These are phyloP conservation scores for Automeris io DNA, from an alignment of 2,888 invertebrate genomes.

Conservation along the genomic window DNA sequence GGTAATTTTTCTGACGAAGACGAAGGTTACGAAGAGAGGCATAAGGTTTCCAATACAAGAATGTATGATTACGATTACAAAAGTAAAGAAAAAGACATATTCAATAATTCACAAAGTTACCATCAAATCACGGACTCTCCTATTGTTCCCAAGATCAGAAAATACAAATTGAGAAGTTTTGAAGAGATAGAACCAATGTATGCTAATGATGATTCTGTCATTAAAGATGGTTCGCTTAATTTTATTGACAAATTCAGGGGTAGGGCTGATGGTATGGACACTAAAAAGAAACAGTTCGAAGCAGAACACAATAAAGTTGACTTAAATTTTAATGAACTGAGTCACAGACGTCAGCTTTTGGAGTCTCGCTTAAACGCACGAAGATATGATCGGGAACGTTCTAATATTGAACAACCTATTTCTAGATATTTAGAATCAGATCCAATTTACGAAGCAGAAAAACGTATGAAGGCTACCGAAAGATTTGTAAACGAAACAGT, in stretches of 20 bases:
- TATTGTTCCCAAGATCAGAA: constrained; percentile 79
- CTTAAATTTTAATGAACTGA: constrained; percentile 78
- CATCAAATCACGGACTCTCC: constrained; percentile 77
- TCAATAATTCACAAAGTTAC: constrained; percentile 54
- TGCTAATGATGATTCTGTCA: constrained; percentile 53
- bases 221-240: constrained; percentile 41
- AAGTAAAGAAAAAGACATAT: constrained; percentile 64
- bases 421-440: constrained; percentile 69
- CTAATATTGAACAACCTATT: constrained; percentile 53
- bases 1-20: constrained; percentile 84
- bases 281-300: constrained; percentile 72
- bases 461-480: constrained; percentile 69
- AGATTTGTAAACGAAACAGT: constrained; percentile 77
- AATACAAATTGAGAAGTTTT: constrained; percentile 73
- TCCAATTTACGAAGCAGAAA: constrained; percentile 63
- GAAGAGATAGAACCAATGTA: constrained; percentile 71
- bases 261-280: constrained; percentile 81
- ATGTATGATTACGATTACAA: constrained; percentile 66
- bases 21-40: constrained; percentile 83
- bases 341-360: constrained; percentile 83
- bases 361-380: constrained; percentile 86
- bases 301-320: constrained; percentile 49
- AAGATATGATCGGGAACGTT: constrained; percentile 54
- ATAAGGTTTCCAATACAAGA: constrained; percentile 48
- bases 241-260: constrained; percentile 73